Evolutionary conservation across 2,888 invertebrate genomes (phyloP), one percentile per base, ranked within the genome.

Genomic region (Leucoptera coffeella): DNA sequence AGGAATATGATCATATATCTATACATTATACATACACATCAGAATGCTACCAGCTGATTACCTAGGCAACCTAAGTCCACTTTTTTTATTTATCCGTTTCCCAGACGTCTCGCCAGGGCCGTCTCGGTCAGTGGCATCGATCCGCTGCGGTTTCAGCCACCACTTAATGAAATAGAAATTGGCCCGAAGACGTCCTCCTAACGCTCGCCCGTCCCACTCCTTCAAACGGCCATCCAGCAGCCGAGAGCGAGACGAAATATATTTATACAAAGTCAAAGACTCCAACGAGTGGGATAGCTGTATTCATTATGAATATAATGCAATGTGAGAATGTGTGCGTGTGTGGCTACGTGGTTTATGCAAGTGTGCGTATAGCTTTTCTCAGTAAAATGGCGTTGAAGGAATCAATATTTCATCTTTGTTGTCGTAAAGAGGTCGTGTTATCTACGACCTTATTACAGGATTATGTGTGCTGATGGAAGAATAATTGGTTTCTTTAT

Each of bases 301-400:
- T 69, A 69, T 65, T 65, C 67, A 67, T 67, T 67, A 67, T 67
- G 67, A 65, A 67, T 67, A 67, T 67, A 67, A 67, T 64, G 65
- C 54, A 60, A 64, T 64, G 47, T 45, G 50, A 54, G 51, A 47
- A 43, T 58, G 60, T 65, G 65, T 64, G 59, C 52, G 65, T 62
- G 61, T 53, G 57, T 59, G 45, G 48, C 45, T 40, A 60, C 55
- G 50, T 38, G 41, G 39, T 40, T 30, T 33, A 32, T 39, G 44
- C 39, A 45, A 55, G 57, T 58, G 60, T 57, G 60, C 47, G 61
- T 47, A 46, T 44, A 42, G 56, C 49, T 45, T 54, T 60, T 56
- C 54, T 50, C 55, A 50, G 31, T 26, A 28, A 27, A 27, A 44
- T 51, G 47, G 55, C 49, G 47, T 39, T 44, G 49, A 62, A 30